A percentile compares a stretch with the other conserved stretches of the same genome.
Evolutionary conservation across 2,113 vertebrate genomes (phyloP).

Genomic region (Sphyrna mokarran): DNA sequence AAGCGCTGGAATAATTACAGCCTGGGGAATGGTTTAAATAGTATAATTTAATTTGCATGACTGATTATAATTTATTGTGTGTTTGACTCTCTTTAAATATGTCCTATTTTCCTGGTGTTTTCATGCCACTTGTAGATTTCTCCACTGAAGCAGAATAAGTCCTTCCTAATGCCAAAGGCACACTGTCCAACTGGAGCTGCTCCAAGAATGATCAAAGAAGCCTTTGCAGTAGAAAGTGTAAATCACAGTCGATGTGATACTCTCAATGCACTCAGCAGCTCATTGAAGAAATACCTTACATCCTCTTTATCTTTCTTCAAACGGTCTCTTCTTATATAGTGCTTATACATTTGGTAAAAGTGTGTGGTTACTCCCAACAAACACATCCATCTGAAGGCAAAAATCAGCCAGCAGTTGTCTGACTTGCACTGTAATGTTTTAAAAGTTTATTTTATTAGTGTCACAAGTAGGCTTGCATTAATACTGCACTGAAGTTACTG

Average conservation of each 20-base stretch:
- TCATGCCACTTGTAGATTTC: neutral
- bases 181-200: neutral
- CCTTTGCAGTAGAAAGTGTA: neutral
- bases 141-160: no score
- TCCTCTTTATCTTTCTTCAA: neutral
- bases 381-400: neutral
- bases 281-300: neutral
- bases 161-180: neutral
- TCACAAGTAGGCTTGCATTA: no score
- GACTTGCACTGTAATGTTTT: neutral
- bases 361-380: neutral
- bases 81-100: neutral
- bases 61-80: constrained; percentile 26
- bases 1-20: constrained; percentile 20
- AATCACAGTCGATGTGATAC: neutral
- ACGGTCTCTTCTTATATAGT: neutral
- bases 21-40: constrained; percentile 35
- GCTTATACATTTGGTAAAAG: neutral
- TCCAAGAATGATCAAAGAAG: constrained; percentile 4
- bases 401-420: neutral
- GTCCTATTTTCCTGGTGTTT: neutral
- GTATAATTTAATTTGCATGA: constrained; percentile 33
- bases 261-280: neutral
- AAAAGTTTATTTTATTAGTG: no score
- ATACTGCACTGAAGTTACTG: no score